phyloP scores from a whole-genome alignment of 2,888 invertebrate species.

The Taenaris catops region DNA sequence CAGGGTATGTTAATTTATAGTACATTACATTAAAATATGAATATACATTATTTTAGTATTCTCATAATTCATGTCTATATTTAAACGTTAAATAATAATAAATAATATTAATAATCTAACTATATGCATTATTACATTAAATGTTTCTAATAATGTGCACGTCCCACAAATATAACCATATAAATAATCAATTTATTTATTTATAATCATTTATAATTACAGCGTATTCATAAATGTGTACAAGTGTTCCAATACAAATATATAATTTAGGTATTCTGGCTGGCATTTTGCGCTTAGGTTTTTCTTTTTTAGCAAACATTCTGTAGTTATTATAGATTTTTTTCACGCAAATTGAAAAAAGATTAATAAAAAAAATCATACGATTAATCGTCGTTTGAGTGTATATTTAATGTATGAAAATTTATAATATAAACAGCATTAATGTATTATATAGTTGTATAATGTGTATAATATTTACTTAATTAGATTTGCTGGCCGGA shows the following conservation, averaged over 20 bases:
- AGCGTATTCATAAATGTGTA: too few relatives aligned
- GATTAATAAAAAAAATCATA: constrained; percentile 22
- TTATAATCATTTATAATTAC: too few relatives aligned
- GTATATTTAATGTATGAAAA: constrained; percentile 29
- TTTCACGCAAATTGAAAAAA: constrained; percentile 24
- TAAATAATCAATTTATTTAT: too few relatives aligned
- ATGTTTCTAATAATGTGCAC: too few relatives aligned
- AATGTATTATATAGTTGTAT: constrained; percentile 59
- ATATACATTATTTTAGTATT: too few relatives aligned
- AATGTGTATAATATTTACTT: constrained; percentile 47
- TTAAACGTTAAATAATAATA: too few relatives aligned
- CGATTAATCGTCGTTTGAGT: constrained; percentile 26
- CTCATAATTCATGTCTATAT: too few relatives aligned
- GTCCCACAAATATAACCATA: neutral
- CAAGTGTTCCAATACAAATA: too few relatives aligned
- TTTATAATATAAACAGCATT: constrained; percentile 46
- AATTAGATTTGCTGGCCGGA: constrained; percentile 45
- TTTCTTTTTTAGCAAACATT: constrained; percentile 31
- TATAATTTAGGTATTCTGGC: constrained; percentile 12
- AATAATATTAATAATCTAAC: too few relatives aligned
- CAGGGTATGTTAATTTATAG: too few relatives aligned
- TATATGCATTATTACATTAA: too few relatives aligned
- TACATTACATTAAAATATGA: too few relatives aligned
- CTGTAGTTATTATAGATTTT: constrained; percentile 30
- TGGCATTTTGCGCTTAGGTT: constrained; percentile 29